Conservation (phyloP, 2,113 vertebrate genomes). For the Pituophis catenifer region DNA sequence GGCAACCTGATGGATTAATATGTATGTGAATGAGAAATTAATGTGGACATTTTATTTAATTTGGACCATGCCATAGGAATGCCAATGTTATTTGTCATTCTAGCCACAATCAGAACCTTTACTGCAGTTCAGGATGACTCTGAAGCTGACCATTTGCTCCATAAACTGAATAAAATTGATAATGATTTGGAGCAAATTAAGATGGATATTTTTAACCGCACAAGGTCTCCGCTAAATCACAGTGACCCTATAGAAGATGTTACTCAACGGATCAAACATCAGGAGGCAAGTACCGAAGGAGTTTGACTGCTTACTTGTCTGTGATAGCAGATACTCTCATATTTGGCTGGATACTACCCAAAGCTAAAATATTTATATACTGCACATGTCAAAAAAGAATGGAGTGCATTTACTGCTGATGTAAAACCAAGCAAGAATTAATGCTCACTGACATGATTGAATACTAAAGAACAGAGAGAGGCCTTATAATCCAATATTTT, state of each 20-base stretch:
- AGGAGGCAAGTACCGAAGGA: slow-evolving; percentile 72
- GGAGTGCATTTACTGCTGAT: background rate
- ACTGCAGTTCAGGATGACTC: slow-evolving; percentile 65
- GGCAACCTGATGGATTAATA: background rate
- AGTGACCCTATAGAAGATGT: slow-evolving; percentile 76
- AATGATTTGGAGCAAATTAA: slow-evolving; percentile 73
- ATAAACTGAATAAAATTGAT: slow-evolving; percentile 74
- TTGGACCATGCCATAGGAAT: background rate
- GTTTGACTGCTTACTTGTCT: background rate
- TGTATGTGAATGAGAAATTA: background rate
- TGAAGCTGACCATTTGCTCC: slow-evolving; percentile 65
- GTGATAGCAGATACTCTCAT: background rate
- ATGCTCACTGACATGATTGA: background rate
- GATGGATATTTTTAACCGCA: slow-evolving; percentile 69
- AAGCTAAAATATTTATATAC: background rate
- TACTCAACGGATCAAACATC: slow-evolving; percentile 75
- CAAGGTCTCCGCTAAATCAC: slow-evolving; percentile 77
- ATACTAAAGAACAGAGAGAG: background rate
- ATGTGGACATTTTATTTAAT: background rate
- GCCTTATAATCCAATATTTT: background rate
- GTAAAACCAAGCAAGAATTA: background rate
- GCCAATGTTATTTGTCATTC: slow-evolving; percentile 15
- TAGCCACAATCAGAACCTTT: slow-evolving; percentile 38
- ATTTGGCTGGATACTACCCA: background rate
- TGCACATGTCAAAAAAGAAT: background rate